Conservation (phyloP, 2,113 vertebrate species). For the Percina caprodes region DNA sequence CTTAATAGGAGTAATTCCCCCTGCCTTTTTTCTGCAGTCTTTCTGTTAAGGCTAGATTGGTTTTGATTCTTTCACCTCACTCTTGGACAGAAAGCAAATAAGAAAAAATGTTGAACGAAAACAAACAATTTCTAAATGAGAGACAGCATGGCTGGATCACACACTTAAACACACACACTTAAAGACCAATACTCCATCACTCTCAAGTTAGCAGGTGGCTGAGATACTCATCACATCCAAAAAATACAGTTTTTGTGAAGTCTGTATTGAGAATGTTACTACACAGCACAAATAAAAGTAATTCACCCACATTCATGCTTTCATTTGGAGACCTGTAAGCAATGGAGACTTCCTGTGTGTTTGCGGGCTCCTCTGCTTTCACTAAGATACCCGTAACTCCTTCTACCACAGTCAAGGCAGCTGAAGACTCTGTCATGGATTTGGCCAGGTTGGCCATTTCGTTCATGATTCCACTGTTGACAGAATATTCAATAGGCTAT, state of each 20-base stretch:
- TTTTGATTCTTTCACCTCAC: background rate
- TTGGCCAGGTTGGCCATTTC: fast-evolving
- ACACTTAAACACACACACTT: background rate
- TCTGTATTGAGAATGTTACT: background rate
- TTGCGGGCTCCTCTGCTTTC: fast-evolving
- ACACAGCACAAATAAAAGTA: background rate
- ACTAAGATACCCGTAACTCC: conserved; percentile 52
- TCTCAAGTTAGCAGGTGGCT: conserved; percentile 1
- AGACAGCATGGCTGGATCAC: background rate
- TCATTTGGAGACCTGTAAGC: background rate
- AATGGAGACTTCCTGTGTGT: background rate
- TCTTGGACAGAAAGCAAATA: background rate
- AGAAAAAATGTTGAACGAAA: background rate
- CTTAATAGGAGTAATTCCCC: too few relatives aligned
- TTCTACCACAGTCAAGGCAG: conserved; percentile 7
- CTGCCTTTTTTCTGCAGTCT: background rate
- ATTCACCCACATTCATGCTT: conserved; percentile 56
- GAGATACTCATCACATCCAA: background rate
- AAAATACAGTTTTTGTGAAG: background rate
- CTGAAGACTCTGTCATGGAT: conserved; percentile 6
- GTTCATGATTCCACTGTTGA: conserved; percentile 50
- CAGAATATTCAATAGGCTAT: background rate
- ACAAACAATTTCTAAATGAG: background rate
- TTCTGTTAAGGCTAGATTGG: background rate
- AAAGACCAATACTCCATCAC: background rate